These are phyloP conservation scores for Caenorhabditis drosophilae DNA, from an alignment of 2,888 invertebrate genomes.

Conservation along the genomic window DNA sequence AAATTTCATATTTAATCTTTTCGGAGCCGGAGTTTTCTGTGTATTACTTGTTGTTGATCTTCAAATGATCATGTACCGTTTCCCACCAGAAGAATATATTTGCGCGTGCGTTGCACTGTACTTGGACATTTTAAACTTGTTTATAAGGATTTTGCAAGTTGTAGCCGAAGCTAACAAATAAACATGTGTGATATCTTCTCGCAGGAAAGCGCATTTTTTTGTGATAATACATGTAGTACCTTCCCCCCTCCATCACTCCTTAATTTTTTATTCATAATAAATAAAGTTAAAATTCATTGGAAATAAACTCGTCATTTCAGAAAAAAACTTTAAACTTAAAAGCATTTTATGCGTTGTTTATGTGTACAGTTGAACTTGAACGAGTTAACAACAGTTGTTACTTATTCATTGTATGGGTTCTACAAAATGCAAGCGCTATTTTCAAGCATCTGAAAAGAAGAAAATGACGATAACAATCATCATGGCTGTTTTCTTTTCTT, in stretches of 20 bases:
- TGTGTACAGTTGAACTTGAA: constrained; percentile 11
- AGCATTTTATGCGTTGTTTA: too few species aligned
- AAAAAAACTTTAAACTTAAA: too few species aligned
- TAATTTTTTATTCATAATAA: too few species aligned
- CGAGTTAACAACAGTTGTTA: constrained; percentile 45
- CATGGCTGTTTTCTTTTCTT: constrained; percentile 16
- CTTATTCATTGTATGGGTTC: constrained; percentile 34
- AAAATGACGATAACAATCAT: too few species aligned
- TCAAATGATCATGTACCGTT: constrained; percentile 74
- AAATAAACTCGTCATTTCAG: too few species aligned
- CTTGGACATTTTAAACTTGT: constrained; percentile 85
- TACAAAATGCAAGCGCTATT: constrained; percentile 11
- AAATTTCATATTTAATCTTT: constrained; percentile 78
- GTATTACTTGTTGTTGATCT: constrained; percentile 85
- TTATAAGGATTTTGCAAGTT: constrained; percentile 79
- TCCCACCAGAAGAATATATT: constrained; percentile 82
- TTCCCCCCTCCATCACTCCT: too few species aligned
- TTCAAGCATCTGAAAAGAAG: neutral
- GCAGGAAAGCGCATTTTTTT: too few species aligned
- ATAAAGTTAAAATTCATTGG: too few species aligned
- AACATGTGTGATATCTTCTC: too few species aligned
- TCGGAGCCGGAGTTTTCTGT: constrained; percentile 79
- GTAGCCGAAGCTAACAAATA: constrained; percentile 53
- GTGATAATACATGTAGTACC: too few species aligned
- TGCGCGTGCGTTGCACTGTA: constrained; percentile 85